Evolutionary conservation across 2,888 invertebrate species (phyloP).

Genomic region (Xylocampa areola): DNA sequence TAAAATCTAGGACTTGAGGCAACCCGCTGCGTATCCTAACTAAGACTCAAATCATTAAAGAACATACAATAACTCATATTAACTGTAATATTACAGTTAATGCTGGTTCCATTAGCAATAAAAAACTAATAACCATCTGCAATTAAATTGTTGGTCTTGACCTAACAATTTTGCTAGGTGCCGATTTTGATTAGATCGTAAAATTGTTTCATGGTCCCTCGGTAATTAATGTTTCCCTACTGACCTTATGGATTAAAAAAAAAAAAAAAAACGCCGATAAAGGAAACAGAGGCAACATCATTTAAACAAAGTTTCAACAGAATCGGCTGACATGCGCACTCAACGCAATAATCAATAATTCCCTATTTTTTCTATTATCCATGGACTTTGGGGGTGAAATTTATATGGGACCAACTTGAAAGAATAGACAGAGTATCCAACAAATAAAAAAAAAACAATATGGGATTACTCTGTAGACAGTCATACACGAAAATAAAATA

Average conservation of each 20-base stretch:
- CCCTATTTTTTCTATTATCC: too few relatives aligned
- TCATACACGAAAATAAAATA: too few relatives aligned
- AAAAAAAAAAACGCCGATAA: neutral
- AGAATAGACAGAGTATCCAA: too few relatives aligned
- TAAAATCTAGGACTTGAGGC: slow-evolving; percentile 60
- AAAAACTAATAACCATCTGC: slow-evolving; percentile 51
- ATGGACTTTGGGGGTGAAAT: too few relatives aligned
- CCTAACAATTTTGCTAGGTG: slow-evolving; percentile 36
- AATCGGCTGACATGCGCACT: too few relatives aligned
- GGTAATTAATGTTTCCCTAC: slow-evolving; percentile 5
- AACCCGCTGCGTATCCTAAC: slow-evolving; percentile 56
- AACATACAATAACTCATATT: slow-evolving; percentile 56
- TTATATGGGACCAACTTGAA: too few relatives aligned
- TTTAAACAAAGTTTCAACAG: too few relatives aligned
- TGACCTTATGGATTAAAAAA: neutral
- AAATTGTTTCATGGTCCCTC: slow-evolving; percentile 24
- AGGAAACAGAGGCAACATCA: too few relatives aligned
- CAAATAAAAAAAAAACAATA: too few relatives aligned
- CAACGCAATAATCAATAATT: too few relatives aligned
- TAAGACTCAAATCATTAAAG: slow-evolving; percentile 49
- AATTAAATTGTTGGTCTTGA: slow-evolving; percentile 52
- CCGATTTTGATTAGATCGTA: slow-evolving; percentile 30
- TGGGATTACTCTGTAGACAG: too few relatives aligned
- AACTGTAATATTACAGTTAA: slow-evolving; percentile 69
- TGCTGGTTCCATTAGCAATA: slow-evolving; percentile 55